phyloP scores from a whole-genome alignment of 2,888 invertebrate genomes.

The Criorhina ranunculi region DNA sequence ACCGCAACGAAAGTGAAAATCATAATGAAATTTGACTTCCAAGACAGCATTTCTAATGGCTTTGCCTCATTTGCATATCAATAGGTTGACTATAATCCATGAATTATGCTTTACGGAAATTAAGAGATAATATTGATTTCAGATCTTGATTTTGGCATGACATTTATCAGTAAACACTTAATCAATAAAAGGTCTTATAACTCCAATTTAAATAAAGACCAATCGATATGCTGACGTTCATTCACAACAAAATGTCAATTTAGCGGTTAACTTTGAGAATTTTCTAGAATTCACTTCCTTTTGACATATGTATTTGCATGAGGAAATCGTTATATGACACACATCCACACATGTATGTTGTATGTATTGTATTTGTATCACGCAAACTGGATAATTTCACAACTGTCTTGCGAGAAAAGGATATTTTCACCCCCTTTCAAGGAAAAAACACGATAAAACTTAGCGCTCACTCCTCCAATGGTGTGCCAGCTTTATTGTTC shows the following conservation, averaged over 20 bases:
- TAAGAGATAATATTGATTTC: constrained; percentile 6
- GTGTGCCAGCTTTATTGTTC: constrained; percentile 38
- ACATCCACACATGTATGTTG: too few relatives aligned
- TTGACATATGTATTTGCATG: constrained; percentile 27
- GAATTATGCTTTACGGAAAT: constrained; percentile 17
- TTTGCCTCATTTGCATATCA: constrained; percentile 19
- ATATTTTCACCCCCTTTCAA: constrained; percentile 49
- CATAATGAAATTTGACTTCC: background rate
- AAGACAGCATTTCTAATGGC: background rate
- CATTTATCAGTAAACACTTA: too few relatives aligned
- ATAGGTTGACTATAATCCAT: background rate
- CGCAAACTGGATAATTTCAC: constrained; percentile 54
- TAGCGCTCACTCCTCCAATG: constrained; percentile 18
- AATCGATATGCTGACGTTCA: constrained; percentile 35
- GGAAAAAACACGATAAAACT: constrained; percentile 12
- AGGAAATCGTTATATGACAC: constrained; percentile 36
- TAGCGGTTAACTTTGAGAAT: constrained; percentile 20
- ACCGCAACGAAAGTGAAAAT: constrained; percentile 33
- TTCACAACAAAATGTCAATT: background rate
- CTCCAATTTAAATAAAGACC: background rate
- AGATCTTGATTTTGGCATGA: background rate
- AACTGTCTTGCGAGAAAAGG: constrained; percentile 52
- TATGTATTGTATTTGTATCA: too few relatives aligned
- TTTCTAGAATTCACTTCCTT: constrained; percentile 1
- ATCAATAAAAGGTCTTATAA: too few relatives aligned